Base-by-base conservation (phyloP, 2,888 invertebrate genomes). In the Minunthozetes semirufus region DNA sequence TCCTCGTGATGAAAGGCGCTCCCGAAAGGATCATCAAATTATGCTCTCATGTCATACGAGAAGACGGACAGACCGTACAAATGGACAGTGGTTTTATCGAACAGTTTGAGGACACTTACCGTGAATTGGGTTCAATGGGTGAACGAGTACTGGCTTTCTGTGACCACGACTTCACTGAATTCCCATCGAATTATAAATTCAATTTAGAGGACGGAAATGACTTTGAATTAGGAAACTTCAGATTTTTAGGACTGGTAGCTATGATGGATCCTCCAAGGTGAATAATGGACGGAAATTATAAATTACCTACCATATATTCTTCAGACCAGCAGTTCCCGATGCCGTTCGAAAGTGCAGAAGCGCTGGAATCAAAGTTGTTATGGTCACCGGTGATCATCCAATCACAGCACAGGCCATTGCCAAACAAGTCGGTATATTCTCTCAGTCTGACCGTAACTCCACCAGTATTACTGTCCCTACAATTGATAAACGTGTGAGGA, bases 101-200 rank as follows among this genome's bases (percentile, higher is more conserved):
- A 73, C 84, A 86, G 72, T 84, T 89, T 25, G 87, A 88, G 80
- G 84, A 86, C 66, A 87, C 88, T 72, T 90, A 93, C 81, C 86
- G 89, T 74, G 90, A 90, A 81, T 83, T 94, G 75, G 93, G 92
- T 74, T 90, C 90, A 78, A 88, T 90, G 83, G 94, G 93, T 29
- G 93, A 94, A 83, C 86, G 93, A 76, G 92, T 94, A 0, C 77
- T 79, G 46, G 77, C 63, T 38, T 80, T 81, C 76, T 81, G 80
- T 76, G 80, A 80, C 75, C 75, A 70, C 13, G 73, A 78, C 22
- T 74, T 81, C 48, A 79, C 79, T 13, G 72, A 80, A 25, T 81
- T 73, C 68, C 80, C 80, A 22, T 22, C 76, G 22, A 79, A 78
- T 59, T 80, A 77, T 76, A 73, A 76, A 15, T 81, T 81, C 72